Evolutionary conservation across 2,113 vertebrate genomes (phyloP).

Genomic region (Chamaea fasciata): DNA sequence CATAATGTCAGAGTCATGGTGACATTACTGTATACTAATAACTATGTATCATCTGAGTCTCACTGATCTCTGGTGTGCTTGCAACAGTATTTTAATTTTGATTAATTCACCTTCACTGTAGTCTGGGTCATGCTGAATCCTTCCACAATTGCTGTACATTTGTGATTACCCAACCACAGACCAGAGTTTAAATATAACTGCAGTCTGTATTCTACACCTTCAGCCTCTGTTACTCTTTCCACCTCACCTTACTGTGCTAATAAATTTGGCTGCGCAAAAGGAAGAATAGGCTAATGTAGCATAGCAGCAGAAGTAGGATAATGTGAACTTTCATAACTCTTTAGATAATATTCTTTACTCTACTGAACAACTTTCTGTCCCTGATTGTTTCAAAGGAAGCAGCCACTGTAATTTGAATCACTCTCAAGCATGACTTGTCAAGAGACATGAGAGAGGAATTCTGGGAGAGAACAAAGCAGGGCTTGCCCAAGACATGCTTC

Average conservation of each 20-base stretch:
- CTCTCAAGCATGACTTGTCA: not conserved
- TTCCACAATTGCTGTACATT: not conserved
- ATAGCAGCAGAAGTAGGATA: not conserved
- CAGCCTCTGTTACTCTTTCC: not conserved
- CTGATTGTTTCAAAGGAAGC: not conserved
- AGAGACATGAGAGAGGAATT: not conserved
- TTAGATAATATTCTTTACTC: not conserved
- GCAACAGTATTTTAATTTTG: not conserved
- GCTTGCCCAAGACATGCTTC: not conserved
- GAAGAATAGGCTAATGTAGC: not conserved
- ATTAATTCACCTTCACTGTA: not conserved
- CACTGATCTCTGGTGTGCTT: not conserved
- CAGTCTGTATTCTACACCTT: not conserved
- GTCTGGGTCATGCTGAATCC: not conserved
- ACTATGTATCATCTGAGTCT: not conserved
- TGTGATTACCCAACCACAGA: not conserved
- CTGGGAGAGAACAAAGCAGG: not conserved
- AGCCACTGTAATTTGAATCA: not conserved
- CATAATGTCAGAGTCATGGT: not conserved
- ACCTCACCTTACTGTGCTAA: not conserved
- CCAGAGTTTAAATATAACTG: not conserved
- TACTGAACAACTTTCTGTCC: not conserved
- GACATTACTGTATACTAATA: not conserved
- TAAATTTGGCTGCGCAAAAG: not conserved
- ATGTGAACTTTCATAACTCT: not conserved